Evolutionary conservation across 2,888 invertebrate genomes (phyloP), one percentile per base, ranked within the genome.

Genomic region (Gasteruption jaculator): DNA sequence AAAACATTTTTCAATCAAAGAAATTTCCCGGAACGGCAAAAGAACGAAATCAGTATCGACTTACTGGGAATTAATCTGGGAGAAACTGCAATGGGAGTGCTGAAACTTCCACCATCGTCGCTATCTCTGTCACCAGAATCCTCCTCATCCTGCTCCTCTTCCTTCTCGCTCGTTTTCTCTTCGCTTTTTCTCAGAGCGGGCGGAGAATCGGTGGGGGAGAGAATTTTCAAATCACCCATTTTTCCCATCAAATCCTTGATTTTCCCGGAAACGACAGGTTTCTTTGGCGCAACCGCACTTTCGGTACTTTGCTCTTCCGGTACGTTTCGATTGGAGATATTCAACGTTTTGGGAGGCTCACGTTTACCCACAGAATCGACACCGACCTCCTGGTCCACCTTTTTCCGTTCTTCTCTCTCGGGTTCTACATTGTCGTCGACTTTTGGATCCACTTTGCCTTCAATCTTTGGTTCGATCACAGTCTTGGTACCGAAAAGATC

Each of bases 191-290:
- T 53, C 40, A 61, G 32, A 6, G 64, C 55, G 2, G 65, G 60
- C 7, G 65, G 63, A 6, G 66, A 56, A 29, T 66, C 68, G 16
- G 65, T 65, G 0, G 68, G 68, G 3, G 70, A 70, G 0, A 68
- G 52, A 18, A 69, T 62, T 30, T 68, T 70, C 34, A 70, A 44
- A 33, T 65, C 63, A 1, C 63, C 60, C 61, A 70, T 63, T 46
- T 61, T 65, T 0, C 63, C 68, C 63, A 64, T 62, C 5, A 70
- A 38, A 40, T 66, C 58, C 22, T 63, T 59, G 15, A 70, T 70
- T 39, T 70, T 70, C 1, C 60, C 62, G 0, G 68, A 66, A 19
- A 70, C 65, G 2, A 48, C 51, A n/a, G n/a, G n/a, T 1, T 56
- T 53, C 16, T 59, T 56, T 1, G 53, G 38, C 3, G 39, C 46